These are phyloP conservation scores for Lota lota DNA, from an alignment of 2,113 vertebrate genomes.

Conservation along the genomic window DNA sequence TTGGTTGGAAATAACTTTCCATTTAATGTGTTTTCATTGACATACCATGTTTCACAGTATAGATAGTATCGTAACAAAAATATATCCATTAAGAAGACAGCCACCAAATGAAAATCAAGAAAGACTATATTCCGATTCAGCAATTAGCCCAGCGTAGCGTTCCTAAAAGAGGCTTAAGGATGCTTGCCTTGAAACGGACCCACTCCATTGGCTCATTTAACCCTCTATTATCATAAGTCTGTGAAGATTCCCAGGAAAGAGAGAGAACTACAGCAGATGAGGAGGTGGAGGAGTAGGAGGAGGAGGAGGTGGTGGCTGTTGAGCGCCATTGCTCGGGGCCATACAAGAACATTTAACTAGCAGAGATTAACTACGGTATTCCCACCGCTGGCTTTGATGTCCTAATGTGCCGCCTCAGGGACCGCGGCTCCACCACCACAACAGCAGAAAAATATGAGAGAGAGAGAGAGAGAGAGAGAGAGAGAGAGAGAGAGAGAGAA, in stretches of 20 bases:
- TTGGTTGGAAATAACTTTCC: too few relatives aligned
- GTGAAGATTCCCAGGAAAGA: constrained; percentile 40
- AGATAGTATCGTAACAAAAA: too few relatives aligned
- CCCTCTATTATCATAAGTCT: constrained; percentile 34
- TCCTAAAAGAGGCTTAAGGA: constrained; percentile 19
- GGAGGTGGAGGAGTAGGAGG: too few relatives aligned
- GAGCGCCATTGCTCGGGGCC: constrained; percentile 60
- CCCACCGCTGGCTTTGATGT: constrained; percentile 59
- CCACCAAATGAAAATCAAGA: too few relatives aligned
- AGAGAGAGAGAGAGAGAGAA: background rate
- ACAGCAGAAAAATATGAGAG: constrained; percentile 29
- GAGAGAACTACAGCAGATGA: constrained; percentile 1
- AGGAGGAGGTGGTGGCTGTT: constrained; percentile 36
- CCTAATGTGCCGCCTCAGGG: constrained; percentile 56
- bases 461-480: constrained; percentile 10
- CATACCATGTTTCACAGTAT: too few relatives aligned
- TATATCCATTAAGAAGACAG: too few relatives aligned
- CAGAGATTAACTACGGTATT: constrained; percentile 66
- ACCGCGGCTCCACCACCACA: background rate
- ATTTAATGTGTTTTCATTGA: too few relatives aligned
- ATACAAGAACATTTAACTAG: constrained; percentile 70
- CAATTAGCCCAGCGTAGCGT: constrained; percentile 23
- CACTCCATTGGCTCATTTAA: constrained; percentile 27
- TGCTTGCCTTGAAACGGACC: constrained; percentile 28
- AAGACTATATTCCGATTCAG: constrained; percentile 8